Evolutionary conservation across 1,140 invertebrate genomes (phyloP), one percentile per base, ranked within the genome.

Genomic region (Zaprionus nigranus): DNA sequence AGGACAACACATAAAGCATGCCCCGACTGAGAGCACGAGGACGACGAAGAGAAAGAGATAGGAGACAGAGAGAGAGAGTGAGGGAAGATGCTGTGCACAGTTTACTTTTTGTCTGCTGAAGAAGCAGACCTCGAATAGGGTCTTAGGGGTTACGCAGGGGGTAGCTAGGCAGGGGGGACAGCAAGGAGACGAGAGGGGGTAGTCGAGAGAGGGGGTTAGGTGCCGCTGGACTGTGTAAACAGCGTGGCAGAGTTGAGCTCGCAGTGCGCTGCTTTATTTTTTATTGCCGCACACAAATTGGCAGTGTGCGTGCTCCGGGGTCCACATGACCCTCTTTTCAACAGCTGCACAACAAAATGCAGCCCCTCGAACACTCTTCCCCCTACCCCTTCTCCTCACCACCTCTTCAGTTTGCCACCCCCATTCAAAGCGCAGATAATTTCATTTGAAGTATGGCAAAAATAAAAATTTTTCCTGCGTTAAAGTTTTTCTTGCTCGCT

Each of bases 381-480:
- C 36, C 22, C 26, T 4, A 3, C 56, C 49, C n/a, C n/a, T n/a
- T 13, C 5, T 11, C 13, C 46, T 38, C 7, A 13, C 40, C 17
- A 22, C 9, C 46, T 13, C 20, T 11, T 5, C 5, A 60, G 38
- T 15, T 2, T 22, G 13, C 24, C n/a, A 11, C 22, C 15, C 64
- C 59, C 57, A 71, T 75, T 77, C 69, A 74, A 86, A 87, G 83
- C 82, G 75, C 78, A 88, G 84, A 88, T 88, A 88, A 88, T 88
- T 88, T 88, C 78, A 88, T 90, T 88, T 88, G 85, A 87, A 87
- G 84, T 87, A 87, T 87, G 81, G 78, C 70, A 88, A 87, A 82
- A 87, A 88, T 87, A 65, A 81, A 79, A 76, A 81, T 86, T 75
- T 85, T 70, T 75, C 54, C 68, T 84, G 81, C 81, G 71, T 75